Evolutionary conservation across 2,888 invertebrate genomes (phyloP).

Genomic region (Spicauda simplicius): DNA sequence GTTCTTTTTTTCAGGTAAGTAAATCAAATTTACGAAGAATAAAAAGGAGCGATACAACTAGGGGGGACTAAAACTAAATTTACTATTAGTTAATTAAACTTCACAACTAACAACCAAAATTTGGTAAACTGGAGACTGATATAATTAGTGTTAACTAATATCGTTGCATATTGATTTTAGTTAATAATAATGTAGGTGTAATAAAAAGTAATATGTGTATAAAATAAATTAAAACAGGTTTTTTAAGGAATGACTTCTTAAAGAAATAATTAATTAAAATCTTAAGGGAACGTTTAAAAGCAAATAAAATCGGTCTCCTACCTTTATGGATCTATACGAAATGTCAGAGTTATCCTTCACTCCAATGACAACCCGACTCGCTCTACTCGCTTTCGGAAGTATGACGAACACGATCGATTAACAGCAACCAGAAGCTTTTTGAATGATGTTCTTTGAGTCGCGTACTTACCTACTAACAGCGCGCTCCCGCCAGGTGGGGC

Average conservation of each 20-base stretch:
- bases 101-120: neutral
- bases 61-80: neutral
- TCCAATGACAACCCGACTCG: constrained; percentile 24
- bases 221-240: neutral
- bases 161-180: too few relatives aligned
- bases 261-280: constrained; percentile 1
- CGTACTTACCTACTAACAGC: constrained; percentile 36
- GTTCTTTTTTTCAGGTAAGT: constrained; percentile 1
- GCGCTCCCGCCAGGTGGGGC: constrained; percentile 49
- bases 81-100: neutral
- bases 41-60: neutral
- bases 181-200: too few relatives aligned
- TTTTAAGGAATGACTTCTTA: neutral
- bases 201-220: too few relatives aligned
- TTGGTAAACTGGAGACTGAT: neutral
- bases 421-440: constrained; percentile 45
- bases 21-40: neutral
- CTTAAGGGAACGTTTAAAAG: constrained; percentile 2
- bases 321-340: constrained; percentile 14
- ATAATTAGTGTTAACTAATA: too few relatives aligned
- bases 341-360: constrained; percentile 26
- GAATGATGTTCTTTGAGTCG: constrained; percentile 47
- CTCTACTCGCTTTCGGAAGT: constrained; percentile 39
- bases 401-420: constrained; percentile 46
- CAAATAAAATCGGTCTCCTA: constrained; percentile 19